These are phyloP conservation scores for Pristionchus japonicus DNA, from an alignment of 2,888 invertebrate genomes.

Conservation along the genomic window DNA sequence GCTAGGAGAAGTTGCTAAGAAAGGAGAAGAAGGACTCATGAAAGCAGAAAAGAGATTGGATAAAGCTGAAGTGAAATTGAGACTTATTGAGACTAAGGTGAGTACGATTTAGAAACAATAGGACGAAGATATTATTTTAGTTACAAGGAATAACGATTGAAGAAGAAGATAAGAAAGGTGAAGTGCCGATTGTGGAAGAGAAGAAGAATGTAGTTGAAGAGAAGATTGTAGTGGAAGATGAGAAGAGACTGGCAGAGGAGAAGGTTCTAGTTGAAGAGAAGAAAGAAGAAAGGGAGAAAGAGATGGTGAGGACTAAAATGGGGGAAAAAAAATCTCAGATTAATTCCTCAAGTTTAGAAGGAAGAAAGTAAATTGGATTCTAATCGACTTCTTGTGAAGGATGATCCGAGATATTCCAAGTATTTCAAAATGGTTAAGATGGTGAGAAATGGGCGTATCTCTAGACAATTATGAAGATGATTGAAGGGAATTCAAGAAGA, in stretches of 20 bases:
- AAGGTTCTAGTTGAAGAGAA: too few species aligned
- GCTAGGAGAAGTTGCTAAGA: constrained; percentile 36
- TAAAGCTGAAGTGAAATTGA: constrained; percentile 53
- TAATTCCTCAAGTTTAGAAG: too few species aligned
- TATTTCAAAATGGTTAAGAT: constrained; percentile 72
- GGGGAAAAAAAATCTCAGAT: background rate
- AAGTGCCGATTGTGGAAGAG: background rate
- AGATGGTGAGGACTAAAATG: background rate
- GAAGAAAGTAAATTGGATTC: constrained; percentile 1
- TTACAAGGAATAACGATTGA: background rate
- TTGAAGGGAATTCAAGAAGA: constrained; percentile 67
- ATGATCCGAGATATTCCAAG: constrained; percentile 64
- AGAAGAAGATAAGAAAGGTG: background rate
- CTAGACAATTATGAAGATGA: background rate
- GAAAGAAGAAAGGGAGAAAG: background rate
- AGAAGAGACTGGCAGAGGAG: too few species aligned
- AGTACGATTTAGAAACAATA: background rate
- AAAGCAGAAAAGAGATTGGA: constrained; percentile 52
- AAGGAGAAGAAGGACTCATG: constrained; percentile 43
- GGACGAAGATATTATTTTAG: background rate
- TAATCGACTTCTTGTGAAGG: constrained; percentile 49
- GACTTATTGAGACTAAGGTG: constrained; percentile 51
- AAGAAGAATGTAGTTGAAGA: background rate
- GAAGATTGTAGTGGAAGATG: background rate
- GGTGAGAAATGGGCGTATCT: too few species aligned